Evolutionary conservation across 1,140 invertebrate genomes (phyloP).

Genomic region (Platorchestia sp.): DNA sequence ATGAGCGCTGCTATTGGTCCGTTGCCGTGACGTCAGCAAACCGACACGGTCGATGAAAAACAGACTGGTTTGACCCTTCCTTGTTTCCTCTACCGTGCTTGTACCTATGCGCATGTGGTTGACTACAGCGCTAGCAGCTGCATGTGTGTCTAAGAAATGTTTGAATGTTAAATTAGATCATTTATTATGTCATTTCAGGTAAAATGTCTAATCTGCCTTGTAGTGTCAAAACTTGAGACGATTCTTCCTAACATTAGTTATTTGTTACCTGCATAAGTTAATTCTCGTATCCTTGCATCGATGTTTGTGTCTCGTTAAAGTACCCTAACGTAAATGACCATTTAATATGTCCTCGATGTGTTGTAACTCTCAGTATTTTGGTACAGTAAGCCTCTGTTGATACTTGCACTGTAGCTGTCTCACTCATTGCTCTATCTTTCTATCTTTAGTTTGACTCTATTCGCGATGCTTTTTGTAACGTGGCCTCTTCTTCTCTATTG

Average conservation of each 20-base stretch:
- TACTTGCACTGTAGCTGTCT: not conserved
- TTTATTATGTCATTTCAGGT: not conserved
- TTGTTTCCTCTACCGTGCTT: too few species aligned
- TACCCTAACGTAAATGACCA: not conserved
- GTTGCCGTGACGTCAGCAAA: too few species aligned
- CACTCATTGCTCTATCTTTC: not conserved
- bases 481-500: conserved; percentile 40
- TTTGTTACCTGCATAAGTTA: not conserved
- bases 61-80: too few species aligned
- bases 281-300: not conserved
- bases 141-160: not conserved
- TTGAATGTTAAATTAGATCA: not conserved
- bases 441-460: not conserved
- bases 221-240: not conserved
- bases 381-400: not conserved
- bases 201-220: not conserved
- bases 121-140: not conserved
- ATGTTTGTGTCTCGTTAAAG: not conserved
- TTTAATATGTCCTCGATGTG: not conserved
- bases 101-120: not conserved
- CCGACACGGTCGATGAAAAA: too few species aligned
- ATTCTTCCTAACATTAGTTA: not conserved
- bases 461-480: conserved; percentile 14
- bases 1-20: too few species aligned
- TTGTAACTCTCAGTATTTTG: not conserved